Base-by-base conservation (phyloP, 2,113 vertebrate species). In the Daboia siamensis region DNA sequence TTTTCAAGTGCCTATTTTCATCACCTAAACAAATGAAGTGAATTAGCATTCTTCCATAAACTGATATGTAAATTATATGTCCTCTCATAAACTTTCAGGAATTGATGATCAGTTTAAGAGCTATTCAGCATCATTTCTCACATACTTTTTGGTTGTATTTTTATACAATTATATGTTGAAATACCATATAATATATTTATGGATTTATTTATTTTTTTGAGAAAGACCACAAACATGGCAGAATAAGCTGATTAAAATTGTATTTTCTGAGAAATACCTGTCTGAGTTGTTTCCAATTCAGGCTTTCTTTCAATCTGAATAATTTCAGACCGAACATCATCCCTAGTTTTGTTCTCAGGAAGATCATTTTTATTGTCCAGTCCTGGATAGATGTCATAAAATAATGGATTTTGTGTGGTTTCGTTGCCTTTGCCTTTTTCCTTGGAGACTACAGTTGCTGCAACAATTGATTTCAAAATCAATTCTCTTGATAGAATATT, bases 221-320 rank as follows among this genome's bases (percentile, higher is more conserved):
- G 8, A 69, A 54, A 87, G 21, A 33, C 23, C 44, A 33, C 33
- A 80, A 80, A 80, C 10, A 52, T 33, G 46, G 26, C 59, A 52
- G 11, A 52, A 61, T 44, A 86, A 29, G 5, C 29, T n/a, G 74
- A n/a, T 59, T 91, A 85, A 24, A 91, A 56, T 57, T 44, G 11
- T 4, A 56, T 85, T 84, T 86, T 56, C 39, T 87, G 44, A 8
- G 29, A 33, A 48, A 48, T 86, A 97, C 96, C 96, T 96, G 94
- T 92, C 87, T 61, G 57, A 90, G 94, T 90, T 87, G 93, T n/a
- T 74, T 94, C 93, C 29, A 92, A 92, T 94, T 90, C 91, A 92
- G 56, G 57, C 87, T 88, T 8, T 85, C 64, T 95, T 94, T 92
- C 95, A 64, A 44, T 89, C 92, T 88, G 44, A 56, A 94, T 92